Evolutionary conservation across 1,140 invertebrate species (phyloP), one percentile per base, ranked within the genome.

Genomic region (Acromyrmex heyeri): DNA sequence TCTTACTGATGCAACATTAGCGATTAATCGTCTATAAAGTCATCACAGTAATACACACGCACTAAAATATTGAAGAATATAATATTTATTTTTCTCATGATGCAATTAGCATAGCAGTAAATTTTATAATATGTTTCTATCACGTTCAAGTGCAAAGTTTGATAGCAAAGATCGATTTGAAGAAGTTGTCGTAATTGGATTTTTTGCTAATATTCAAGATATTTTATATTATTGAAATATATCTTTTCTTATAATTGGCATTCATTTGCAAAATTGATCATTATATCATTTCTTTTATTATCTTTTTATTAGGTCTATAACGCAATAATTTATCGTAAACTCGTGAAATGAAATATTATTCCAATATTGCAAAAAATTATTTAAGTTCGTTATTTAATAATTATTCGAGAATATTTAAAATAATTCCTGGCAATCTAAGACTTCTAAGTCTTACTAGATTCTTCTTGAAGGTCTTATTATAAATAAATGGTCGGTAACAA

Each of bases 71-170:
- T 14, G 14, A 53, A 67, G 1, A 69, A 14, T 38, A 18, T 18
- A 79, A n/a, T 4, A 57, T 44, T 69, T 24, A 70, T 48, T 70
- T 70, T n/a, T 70, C 27, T 64, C 44, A 18, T 21, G 18, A n/a
- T 24, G 3, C 30, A 10, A 27, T 21, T n/a, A 14, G 2, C 18
- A 18, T 30, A 12, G 2, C 34, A n/a, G 10, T 27, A 1, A 57
- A 70, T 81, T 81, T 81, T 8, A 2, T 27, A 69, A 57, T 10
- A 1, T 5, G 6, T 24, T 55, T 2, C 4, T 57, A 21, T 6
- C 34, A 57, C 2, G 21, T 24, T 27, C 24, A 44, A 69, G 16
- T 27, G 27, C 48, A 57, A 44, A 7, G 1, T 38, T n/a, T 53
- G 0, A 3, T 18, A 69, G 55, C 3, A 55, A 79, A 55, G 12